Conservation (phyloP, 2,888 invertebrate species). For the Lamellibrachia columna region DNA sequence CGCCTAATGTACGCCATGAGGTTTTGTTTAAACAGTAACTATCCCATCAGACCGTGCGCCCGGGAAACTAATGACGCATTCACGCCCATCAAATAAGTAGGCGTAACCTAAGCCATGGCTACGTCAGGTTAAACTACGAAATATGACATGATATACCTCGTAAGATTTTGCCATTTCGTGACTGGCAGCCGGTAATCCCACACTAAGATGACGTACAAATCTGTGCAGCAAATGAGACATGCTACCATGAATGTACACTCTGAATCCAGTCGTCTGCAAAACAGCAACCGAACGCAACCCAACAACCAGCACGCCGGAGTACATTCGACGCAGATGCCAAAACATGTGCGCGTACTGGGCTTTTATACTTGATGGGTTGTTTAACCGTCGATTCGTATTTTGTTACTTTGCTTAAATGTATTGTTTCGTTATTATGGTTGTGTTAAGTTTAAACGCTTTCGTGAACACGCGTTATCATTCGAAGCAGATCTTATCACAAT, state of each 20-base stretch:
- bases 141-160: neutral
- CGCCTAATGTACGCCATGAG: neutral
- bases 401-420: neutral
- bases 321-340: conserved; percentile 6
- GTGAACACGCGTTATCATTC: neutral
- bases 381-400: neutral
- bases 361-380: neutral
- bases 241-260: neutral
- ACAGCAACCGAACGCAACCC: neutral
- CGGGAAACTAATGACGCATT: too few relatives aligned
- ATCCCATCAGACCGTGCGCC: neutral
- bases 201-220: conserved; percentile 12
- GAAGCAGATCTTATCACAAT: neutral
- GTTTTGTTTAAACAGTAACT: neutral
- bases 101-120: too few relatives aligned
- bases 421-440: neutral
- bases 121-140: too few relatives aligned
- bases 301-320: neutral
- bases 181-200: neutral
- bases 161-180: conserved; percentile 5
- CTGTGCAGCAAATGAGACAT: neutral
- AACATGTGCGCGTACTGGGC: neutral
- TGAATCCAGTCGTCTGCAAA: neutral
- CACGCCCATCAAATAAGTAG: too few relatives aligned
- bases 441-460: neutral